Conservation (phyloP, 23 tunicate species). For the Halocynthia aurantium region DNA sequence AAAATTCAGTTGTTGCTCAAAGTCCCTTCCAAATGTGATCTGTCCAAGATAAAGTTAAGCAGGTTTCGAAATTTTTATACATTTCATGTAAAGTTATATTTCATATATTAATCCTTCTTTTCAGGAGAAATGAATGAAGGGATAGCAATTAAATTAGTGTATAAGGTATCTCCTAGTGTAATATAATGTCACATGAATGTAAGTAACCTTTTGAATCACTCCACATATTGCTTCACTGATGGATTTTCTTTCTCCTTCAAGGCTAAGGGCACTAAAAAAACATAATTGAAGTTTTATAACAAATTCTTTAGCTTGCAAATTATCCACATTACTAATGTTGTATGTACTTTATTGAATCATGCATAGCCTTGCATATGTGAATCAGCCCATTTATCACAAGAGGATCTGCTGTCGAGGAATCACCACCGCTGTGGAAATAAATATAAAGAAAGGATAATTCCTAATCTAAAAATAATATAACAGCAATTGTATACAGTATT, state of each 20-base stretch:
- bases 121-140: too few species aligned
- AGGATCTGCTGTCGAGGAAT: constrained; percentile 45
- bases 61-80: not conserved
- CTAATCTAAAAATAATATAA: too few species aligned
- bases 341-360: constrained; percentile 71
- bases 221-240: constrained; percentile 42
- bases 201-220: constrained; percentile 46
- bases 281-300: not conserved
- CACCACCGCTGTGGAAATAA: constrained; percentile 6
- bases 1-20: constrained; percentile 89
- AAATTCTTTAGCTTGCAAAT: too few species aligned
- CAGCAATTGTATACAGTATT: too few species aligned
- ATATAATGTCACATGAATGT: too few species aligned
- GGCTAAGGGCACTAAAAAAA: constrained; percentile 62
- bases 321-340: not conserved
- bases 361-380: constrained; percentile 74
- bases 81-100: too few species aligned
- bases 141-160: too few species aligned
- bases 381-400: constrained; percentile 65
- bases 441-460: too few species aligned
- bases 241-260: constrained; percentile 46
- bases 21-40: constrained; percentile 82
- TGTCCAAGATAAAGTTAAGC: not conserved
- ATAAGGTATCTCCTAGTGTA: too few species aligned
- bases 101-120: too few species aligned